A percentile compares a stretch with the other conserved stretches of the same genome.
phyloP scores from a whole-genome alignment of 1,140 invertebrate species.

The Papilio dardanus region DNA sequence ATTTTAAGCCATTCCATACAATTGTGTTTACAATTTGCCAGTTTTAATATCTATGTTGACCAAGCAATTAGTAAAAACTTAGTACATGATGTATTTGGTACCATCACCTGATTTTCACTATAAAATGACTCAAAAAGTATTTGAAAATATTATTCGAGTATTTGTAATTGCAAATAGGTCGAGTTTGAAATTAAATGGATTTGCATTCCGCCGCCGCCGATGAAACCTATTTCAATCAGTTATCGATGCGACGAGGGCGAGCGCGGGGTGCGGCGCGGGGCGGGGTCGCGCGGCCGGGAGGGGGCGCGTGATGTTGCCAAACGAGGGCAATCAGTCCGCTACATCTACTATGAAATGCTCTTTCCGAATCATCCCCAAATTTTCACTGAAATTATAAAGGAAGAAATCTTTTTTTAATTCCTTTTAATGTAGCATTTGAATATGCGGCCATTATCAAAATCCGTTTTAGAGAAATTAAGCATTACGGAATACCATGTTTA shows the following conservation, averaged over 20 bases:
- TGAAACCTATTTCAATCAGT: conserved; percentile 33
- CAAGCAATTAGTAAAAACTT: too few species aligned
- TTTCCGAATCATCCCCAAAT: conserved; percentile 24
- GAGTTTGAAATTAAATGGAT: conserved; percentile 31
- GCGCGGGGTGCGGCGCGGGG: neutral
- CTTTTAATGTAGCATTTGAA: conserved; percentile 1
- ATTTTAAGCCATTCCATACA: neutral
- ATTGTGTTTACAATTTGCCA: neutral
- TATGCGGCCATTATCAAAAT: neutral
- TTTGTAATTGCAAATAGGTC: conserved; percentile 20
- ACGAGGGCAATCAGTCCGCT: conserved; percentile 32
- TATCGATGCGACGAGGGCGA: neutral
- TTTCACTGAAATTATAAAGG: conserved; percentile 3
- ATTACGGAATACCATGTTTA: neutral
- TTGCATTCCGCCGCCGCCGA: conserved; percentile 23
- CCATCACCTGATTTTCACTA: too few species aligned
- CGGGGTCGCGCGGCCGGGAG: neutral
- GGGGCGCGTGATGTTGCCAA: conserved; percentile 20
- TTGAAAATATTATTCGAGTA: neutral
- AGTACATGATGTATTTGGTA: too few species aligned
- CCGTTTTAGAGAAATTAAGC: neutral
- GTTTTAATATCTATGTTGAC: too few species aligned
- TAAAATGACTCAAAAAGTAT: neutral
- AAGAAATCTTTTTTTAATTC: neutral
- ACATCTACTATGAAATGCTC: conserved; percentile 18